Evolutionary conservation across 2,797 vertebrate species (phyloP).

Genomic region (Platalea minor): DNA sequence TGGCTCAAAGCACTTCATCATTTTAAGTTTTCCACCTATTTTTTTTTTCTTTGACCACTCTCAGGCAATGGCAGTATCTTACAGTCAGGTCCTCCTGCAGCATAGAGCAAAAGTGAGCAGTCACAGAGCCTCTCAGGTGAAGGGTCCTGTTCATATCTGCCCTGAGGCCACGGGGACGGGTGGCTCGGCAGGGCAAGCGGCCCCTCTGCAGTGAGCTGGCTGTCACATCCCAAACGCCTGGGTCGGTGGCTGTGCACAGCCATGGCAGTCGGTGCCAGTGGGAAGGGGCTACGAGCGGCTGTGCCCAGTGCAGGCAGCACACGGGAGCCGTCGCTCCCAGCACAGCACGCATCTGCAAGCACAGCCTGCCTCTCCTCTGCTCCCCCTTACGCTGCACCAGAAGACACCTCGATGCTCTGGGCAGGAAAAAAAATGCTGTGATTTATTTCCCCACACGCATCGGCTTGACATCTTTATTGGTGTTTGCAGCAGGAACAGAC

Average conservation of each 20-base stretch:
- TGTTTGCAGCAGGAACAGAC: not conserved
- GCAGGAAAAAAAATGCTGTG: not conserved
- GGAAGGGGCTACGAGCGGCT: not conserved
- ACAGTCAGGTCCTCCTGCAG: fast-evolving
- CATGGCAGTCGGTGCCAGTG: fast-evolving
- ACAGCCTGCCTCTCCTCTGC: not conserved
- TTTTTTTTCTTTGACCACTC: not conserved
- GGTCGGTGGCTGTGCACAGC: fast-evolving
- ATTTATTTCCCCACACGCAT: not conserved
- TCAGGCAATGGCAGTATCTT: not conserved
- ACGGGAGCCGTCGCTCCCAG: fast-evolving
- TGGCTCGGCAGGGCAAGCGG: not conserved
- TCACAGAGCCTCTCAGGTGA: not conserved
- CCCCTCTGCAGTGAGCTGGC: not conserved
- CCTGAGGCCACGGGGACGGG: not conserved
- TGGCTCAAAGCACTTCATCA: constrained; percentile 10
- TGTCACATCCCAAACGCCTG: not conserved
- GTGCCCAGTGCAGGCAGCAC: fast-evolving
- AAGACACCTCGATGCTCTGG: not conserved
- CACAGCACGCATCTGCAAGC: not conserved
- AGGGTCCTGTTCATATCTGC: not conserved
- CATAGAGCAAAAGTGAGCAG: not conserved
- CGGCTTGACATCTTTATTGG: not conserved
- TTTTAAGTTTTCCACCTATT: not conserved
- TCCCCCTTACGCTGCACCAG: not conserved